Conservation (phyloP, 2,797 vertebrate genomes). For the Peromyscus eremicus region DNA sequence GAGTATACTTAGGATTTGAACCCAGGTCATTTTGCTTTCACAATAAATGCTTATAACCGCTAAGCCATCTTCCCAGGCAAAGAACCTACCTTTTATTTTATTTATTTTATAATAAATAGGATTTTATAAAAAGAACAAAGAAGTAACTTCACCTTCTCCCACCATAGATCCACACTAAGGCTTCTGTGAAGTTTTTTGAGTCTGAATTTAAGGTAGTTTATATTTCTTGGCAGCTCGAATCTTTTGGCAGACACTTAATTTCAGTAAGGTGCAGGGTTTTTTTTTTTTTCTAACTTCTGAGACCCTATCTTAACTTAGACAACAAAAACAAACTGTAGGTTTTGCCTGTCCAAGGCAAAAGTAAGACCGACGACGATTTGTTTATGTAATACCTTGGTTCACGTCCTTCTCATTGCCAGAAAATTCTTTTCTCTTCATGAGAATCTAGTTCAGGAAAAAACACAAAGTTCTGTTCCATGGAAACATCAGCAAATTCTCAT, state of each 20-base stretch:
- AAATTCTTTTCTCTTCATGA: constrained; percentile 30
- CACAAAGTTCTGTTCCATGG: neutral
- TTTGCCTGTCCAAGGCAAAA: constrained; percentile 54
- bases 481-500: constrained; percentile 16
- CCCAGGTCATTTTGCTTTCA: neutral
- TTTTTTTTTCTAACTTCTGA: constrained; percentile 39
- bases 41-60: neutral
- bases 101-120: neutral
- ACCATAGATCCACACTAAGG: neutral
- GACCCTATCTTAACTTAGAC: neutral
- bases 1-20: neutral
- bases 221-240: constrained; percentile 24
- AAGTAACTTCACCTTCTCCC: neutral
- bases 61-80: neutral
- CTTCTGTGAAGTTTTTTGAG: constrained; percentile 13
- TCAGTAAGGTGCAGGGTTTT: neutral
- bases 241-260: constrained; percentile 42
- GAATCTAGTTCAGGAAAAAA: constrained; percentile 24
- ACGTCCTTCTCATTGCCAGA: constrained; percentile 65
- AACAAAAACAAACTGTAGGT: neutral
- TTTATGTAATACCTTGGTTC: constrained; percentile 59
- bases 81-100: neutral
- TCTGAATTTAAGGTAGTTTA: neutral
- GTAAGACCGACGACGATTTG: constrained; percentile 59
- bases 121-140: constrained; percentile 23